Percentiles rank a stretch among this genome's conserved stretches.
Evolutionary conservation across 1,140 invertebrate genomes (phyloP).

Genomic region (Ctenoplectra terminalis): DNA sequence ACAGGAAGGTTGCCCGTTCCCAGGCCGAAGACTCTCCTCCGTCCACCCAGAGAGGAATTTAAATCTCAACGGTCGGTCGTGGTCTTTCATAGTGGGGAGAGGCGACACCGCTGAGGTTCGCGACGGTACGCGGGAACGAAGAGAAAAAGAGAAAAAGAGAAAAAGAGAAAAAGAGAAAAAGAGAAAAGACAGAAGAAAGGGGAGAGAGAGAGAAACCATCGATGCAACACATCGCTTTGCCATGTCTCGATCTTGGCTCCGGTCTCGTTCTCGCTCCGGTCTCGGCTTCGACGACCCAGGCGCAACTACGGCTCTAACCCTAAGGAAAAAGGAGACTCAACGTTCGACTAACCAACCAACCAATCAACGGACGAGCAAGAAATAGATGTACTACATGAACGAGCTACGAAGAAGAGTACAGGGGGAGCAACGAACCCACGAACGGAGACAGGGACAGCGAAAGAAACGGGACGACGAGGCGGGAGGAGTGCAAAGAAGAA

Average conservation of each 20-base stretch:
- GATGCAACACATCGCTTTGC: conserved; percentile 35
- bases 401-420: not conserved
- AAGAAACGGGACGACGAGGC: not conserved
- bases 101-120: conserved; percentile 44
- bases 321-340: conserved; percentile 5
- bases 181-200: conserved; percentile 7
- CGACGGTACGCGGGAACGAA: conserved; percentile 28
- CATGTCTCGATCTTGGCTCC: conserved; percentile 15
- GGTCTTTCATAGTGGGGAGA: conserved; percentile 61
- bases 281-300: not conserved
- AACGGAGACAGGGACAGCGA: not conserved
- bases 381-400: not conserved
- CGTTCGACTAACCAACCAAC: conserved; percentile 8
- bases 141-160: not conserved
- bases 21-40: conserved; percentile 64
- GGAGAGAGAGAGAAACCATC: conserved; percentile 18
- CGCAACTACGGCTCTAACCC: conserved; percentile 1
- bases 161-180: not conserved
- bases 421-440: not conserved
- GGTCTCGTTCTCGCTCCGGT: not conserved
- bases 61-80: conserved; percentile 79
- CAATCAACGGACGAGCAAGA: conserved; percentile 2
- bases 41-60: conserved; percentile 75
- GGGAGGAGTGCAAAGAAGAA: not conserved
- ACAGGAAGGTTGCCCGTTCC: conserved; percentile 61